Base-by-base conservation (phyloP, 2,797 vertebrate species). In the Aratinga solstitialis region DNA sequence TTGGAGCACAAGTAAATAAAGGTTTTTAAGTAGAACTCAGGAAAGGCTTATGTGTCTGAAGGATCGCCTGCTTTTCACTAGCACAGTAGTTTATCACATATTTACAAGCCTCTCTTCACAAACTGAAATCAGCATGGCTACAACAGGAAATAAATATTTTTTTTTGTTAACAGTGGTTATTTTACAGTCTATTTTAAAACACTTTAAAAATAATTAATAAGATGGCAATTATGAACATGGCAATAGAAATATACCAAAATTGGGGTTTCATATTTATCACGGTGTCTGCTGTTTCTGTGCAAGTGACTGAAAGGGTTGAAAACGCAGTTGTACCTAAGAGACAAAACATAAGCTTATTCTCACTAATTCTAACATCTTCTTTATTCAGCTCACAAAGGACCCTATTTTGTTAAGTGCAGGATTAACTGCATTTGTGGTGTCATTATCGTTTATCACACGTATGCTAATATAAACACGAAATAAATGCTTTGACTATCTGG, bases 21-120 rank as follows among this genome's bases (percentile, higher is more conserved):
- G 40, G 29, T 84, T 89, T 74, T 18, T 38, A 77, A 89, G 81
- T 10, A 77, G 53, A 92, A 91, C 27, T 73, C 53, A n/a, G 27
- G 63, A 93, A 76, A 84, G 26, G 24, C 13, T 79, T 79, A 23
- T 26, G 7, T 59, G 30, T 56, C 87, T 90, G 65, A 89, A 76
- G 69, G n/a, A 61, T 67, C 83, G 43, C 23, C 18, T 48, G 24
- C n/a, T 84, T 95, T 63, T 73, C 40, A 48, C 22, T 32, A 27
- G 11, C 13, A 6, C 5, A 32, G 26, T 74, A 84, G 38, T 81
- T 90, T 81, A 78, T 74, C 24, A 72, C 3, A 2, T 38, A 61
- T 84, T 94, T 92, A 45, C 13, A 91, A 86, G 23, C 22, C 11
- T 91, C 6, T 12, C 9, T 53, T 59, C 72, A 65, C 21, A 87